Evolutionary conservation across 2,113 vertebrate genomes (phyloP).

Genomic region (Clarias macrocephalus): DNA sequence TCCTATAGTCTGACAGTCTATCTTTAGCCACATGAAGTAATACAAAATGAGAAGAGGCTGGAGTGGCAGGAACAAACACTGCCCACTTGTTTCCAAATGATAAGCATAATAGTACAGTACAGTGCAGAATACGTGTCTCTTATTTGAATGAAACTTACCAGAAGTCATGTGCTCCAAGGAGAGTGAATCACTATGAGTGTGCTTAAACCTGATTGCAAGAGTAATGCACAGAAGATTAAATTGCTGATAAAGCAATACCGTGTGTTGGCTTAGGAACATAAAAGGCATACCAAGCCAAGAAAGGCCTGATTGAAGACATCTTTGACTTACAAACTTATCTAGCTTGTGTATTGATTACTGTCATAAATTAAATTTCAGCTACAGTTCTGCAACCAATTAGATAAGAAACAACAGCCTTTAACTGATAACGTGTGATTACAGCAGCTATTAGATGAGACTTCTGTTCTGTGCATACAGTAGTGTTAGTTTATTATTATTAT

Average conservation of each 20-base stretch:
- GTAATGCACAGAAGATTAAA: background rate
- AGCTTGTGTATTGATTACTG: background rate
- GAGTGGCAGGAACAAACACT: background rate
- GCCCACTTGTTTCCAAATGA: background rate
- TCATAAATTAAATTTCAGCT: constrained; percentile 14
- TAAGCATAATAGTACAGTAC: background rate
- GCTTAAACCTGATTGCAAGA: background rate
- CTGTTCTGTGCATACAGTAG: background rate
- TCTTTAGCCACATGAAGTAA: constrained; percentile 16
- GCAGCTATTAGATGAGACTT: background rate
- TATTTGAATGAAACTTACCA: background rate
- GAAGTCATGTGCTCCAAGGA: background rate
- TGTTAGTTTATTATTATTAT: background rate
- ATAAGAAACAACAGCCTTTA: constrained; percentile 15
- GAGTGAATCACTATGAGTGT: background rate
- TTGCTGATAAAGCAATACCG: background rate
- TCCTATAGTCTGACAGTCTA: background rate
- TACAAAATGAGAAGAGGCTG: background rate
- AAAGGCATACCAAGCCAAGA: background rate
- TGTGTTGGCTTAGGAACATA: background rate
- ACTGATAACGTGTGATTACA: background rate
- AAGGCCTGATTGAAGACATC: background rate
- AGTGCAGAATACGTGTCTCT: background rate
- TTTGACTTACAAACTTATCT: background rate
- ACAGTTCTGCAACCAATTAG: background rate